Conservation (phyloP, 30 jellyfish, hydroid and myxozoan species). For the Aurelia sp. region DNA sequence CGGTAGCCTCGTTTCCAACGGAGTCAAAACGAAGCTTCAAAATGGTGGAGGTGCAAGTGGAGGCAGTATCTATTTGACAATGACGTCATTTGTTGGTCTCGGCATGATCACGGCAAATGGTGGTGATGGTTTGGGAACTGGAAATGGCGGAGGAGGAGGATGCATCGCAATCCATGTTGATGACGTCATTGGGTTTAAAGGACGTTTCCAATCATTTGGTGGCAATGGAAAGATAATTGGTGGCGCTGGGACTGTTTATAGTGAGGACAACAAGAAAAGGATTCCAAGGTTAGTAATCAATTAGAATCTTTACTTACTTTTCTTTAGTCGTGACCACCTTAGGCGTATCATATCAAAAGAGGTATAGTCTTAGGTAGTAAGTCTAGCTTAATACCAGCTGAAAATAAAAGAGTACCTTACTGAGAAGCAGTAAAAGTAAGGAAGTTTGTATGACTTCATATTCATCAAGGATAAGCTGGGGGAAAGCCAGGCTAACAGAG, state of each 20-base stretch:
- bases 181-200: conserved; percentile 13
- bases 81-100: conserved; percentile 40
- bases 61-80: conserved; percentile 45
- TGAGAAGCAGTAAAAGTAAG: too few species aligned
- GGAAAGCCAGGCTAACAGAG: too few species aligned
- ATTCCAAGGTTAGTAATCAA: conserved; percentile 29
- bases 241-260: conserved; percentile 69
- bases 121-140: conserved; percentile 55
- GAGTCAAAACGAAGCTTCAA: conserved; percentile 12
- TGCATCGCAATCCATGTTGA: conserved; percentile 70
- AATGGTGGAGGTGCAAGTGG: conserved; percentile 75
- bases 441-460: too few species aligned
- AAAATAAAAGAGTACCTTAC: too few species aligned
- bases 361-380: too few species aligned
- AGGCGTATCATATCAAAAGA: too few species aligned
- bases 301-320: too few species aligned
- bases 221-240: conserved; percentile 60
- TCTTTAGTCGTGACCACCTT: too few species aligned
- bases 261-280: conserved; percentile 38
- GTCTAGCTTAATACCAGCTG: too few species aligned
- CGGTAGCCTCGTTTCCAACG: conserved; percentile 61
- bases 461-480: too few species aligned
- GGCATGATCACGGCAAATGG: conserved; percentile 56
- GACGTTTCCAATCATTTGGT: conserved; percentile 52
- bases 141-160: conserved; percentile 78